Evolutionary conservation across 2,113 vertebrate genomes (phyloP), one percentile per base, ranked within the genome.

Genomic region (Bagarius yarrelli): DNA sequence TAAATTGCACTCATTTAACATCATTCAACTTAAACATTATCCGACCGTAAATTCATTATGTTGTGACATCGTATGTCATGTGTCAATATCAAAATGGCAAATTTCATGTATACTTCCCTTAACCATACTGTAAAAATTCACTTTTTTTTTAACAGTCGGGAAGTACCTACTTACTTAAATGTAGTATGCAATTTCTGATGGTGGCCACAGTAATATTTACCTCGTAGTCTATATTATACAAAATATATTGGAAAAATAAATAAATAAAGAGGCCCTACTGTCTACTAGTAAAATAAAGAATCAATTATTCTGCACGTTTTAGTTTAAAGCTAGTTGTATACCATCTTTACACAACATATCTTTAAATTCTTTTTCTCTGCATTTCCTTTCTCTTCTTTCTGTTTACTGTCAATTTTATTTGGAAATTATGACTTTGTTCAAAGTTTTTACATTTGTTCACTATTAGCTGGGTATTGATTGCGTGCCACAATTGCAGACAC

Each of bases 351-450:
- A n/a, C 21, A 53, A 53, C 11, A 4, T 14, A 55, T 14, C 13
- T 14, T 8, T n/a, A 47, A 64, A 70, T 21, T 52, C 34, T 61
- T 32, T 36, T 13, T 34, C 44, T 66, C 64, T 71, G 19, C 32
- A 60, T 44, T 30, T 57, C 47, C 32, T 19, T 18, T 61, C 34
- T 50, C 5, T 47, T 14, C 21, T 55, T 32, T 50, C 8, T 90
- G 86, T 91, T 91, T 80, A 78, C 87, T 87, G 86, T 90, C 87
- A 86, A 47, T 90, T 88, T 82, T 85, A 83, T 56, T 8, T 55
- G 52, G 89, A 90, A 89, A 78, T 87, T 83, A 84, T 47, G 57
- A 84, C 88, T 89, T 87, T 87, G 47, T 69, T 52, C 53, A 67
- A 25, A 83, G 73, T 84, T 83, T 61, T 40, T 69, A 34, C 56